Base-by-base conservation (phyloP, 2,888 invertebrate species). In the Acheta domesticus region DNA sequence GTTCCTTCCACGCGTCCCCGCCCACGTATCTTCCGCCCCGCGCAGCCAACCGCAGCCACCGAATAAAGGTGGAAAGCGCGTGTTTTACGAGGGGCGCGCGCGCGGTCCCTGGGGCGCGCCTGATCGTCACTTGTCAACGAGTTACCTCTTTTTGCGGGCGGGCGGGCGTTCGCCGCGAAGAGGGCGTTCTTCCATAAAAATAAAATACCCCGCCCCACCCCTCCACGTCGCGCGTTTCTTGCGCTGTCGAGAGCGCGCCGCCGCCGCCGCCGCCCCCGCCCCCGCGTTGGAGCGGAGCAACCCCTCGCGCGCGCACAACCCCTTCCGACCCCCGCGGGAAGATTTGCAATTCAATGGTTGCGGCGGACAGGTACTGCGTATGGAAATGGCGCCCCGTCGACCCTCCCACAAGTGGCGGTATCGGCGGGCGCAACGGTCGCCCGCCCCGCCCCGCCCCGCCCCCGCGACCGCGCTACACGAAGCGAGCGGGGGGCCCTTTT, bases 51-150 rank as follows among this genome's bases (percentile, higher is more conserved):
- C 19, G 21, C 23, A 23, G 75, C 76, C 76, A 16, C 76, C 48
- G 19, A n/a, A 48, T 76, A 76, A 76, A 76, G 75, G 74, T 74
- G 21, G 80, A 78, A 80, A 80, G 77, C 78, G 48, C 74, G 80
- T 80, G 79, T 81, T 81, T 81, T 81, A 81, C 79, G 81, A 81
- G 80, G 36, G 36, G 36, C 36, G 36, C 48, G 77, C 81, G 78
- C 21, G 62, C 36, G 76, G 74, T 75, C 79, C 80, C 79, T 50
- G 20, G 77, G 79, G 79, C 74, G n/a, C 76, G 74, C 49, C 77
- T 62, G 78, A 81, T 77, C 78, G 79, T 76, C 49, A 23, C 79
- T 80, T 81, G 81, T 81, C 81, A 80, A 79, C 80, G 77, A 62
- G 62, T 21, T 49, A n/a, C 36, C 73, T 78, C 62, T 78, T 50